phyloP scores from a whole-genome alignment of 2,113 vertebrate genomes.

The Grus americana region DNA sequence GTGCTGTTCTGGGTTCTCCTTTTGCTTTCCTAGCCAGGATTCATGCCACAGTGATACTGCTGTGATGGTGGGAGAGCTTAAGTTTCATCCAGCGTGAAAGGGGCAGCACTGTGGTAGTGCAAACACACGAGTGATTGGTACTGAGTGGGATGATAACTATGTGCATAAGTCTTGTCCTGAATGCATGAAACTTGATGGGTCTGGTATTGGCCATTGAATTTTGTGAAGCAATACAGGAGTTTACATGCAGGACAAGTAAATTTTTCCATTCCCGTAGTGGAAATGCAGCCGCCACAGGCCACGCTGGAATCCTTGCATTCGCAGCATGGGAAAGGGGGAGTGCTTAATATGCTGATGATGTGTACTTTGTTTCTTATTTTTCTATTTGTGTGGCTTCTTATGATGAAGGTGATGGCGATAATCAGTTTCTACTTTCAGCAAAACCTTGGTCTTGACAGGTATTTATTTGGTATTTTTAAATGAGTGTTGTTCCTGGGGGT shows the following conservation, averaged over 20 bases:
- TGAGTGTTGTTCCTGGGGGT: not conserved
- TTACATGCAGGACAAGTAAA: not conserved
- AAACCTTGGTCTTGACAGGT: not conserved
- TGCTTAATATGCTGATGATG: not conserved
- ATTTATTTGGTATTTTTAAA: not conserved
- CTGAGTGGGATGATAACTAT: not conserved
- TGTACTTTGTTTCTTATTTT: not conserved
- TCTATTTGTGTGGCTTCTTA: not conserved
- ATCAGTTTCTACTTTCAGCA: not conserved
- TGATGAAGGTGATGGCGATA: not conserved
- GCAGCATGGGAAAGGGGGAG: fast-evolving
- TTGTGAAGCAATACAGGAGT: not conserved
- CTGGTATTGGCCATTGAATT: not conserved
- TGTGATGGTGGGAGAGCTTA: not conserved
- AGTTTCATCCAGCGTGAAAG: not conserved
- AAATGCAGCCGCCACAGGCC: not conserved
- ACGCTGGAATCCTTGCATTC: not conserved
- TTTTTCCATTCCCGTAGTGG: not conserved
- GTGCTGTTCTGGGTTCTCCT: not conserved
- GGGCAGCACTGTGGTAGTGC: not conserved
- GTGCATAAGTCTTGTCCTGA: not conserved
- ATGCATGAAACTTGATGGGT: not conserved
- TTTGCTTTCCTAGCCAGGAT: not conserved
- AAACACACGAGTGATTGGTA: not conserved
- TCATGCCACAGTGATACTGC: not conserved